Evolutionary conservation across 2,888 invertebrate species (phyloP).

Genomic region (Thymelicus acteon): DNA sequence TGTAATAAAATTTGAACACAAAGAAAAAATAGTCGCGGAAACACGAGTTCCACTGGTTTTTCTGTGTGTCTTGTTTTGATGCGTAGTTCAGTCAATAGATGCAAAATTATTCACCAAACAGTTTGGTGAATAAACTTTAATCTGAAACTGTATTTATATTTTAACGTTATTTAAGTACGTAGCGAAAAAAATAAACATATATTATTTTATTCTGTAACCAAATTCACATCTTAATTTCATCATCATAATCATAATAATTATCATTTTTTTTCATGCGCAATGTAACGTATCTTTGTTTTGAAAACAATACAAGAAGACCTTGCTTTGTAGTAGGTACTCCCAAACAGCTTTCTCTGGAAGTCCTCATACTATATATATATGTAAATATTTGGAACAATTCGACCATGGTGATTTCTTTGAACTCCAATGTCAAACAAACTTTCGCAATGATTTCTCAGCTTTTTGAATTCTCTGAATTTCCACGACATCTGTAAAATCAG

Average conservation of each 20-base stretch:
- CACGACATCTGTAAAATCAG: slow-evolving; percentile 52
- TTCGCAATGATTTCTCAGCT: slow-evolving; percentile 44
- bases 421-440: slow-evolving; percentile 49
- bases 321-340: not conserved
- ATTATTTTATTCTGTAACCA: not conserved
- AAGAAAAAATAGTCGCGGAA: too few species aligned
- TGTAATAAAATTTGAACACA: too few species aligned
- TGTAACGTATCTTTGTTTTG: not conserved
- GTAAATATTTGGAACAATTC: slow-evolving; percentile 16
- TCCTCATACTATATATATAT: not conserved
- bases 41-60: too few species aligned
- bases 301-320: not conserved
- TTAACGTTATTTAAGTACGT: too few species aligned
- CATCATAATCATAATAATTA: too few species aligned
- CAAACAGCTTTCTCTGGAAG: not conserved
- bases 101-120: too few species aligned
- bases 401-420: slow-evolving; percentile 44
- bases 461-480: slow-evolving; percentile 52
- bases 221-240: not conserved
- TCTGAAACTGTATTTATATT: too few species aligned
- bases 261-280: not conserved
- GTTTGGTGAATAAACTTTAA: too few species aligned
- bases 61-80: too few species aligned
- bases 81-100: too few species aligned
- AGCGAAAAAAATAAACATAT: too few species aligned